Conservation (phyloP, 2,113 vertebrate species). For the Gasterosteus aculeatus region DNA sequence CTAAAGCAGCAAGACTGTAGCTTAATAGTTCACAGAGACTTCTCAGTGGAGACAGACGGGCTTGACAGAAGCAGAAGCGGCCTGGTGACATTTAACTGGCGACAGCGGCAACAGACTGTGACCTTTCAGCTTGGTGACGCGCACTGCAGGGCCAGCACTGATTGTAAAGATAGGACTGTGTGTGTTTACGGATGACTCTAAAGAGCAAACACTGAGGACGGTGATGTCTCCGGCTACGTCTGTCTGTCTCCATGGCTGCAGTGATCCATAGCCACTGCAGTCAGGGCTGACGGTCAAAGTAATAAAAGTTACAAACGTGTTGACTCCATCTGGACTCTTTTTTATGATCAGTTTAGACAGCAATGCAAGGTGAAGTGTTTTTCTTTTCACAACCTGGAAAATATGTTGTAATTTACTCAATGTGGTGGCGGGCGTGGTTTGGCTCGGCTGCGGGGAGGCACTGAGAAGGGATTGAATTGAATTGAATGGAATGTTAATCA, state of each 20-base stretch:
- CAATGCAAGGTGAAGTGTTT: neutral
- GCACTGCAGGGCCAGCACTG: constrained; percentile 36
- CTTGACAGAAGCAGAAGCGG: constrained; percentile 13
- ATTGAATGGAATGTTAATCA: too few relatives aligned
- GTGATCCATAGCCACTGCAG: constrained; percentile 38
- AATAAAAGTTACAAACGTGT: neutral
- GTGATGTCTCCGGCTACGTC: constrained; percentile 27
- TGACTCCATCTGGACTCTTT: neutral
- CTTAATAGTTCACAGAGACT: constrained; percentile 42
- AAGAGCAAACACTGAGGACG: constrained; percentile 42
- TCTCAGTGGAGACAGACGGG: constrained; percentile 30
- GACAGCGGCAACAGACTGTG: constrained; percentile 52
- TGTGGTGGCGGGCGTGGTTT: too few relatives aligned
- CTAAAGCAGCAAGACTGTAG: constrained; percentile 31
- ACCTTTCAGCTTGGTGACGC: constrained; percentile 60
- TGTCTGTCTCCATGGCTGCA: constrained; percentile 47
- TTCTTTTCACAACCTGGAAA: neutral
- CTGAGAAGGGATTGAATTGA: too few relatives aligned
- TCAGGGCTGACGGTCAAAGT: constrained; percentile 7
- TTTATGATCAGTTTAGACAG: neutral
- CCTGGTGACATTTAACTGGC: constrained; percentile 61
- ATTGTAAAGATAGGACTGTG: constrained; percentile 49
- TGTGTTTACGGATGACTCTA: constrained; percentile 22
- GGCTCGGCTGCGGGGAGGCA: too few relatives aligned
- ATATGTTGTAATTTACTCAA: neutral